Evolutionary conservation across 2,113 vertebrate genomes (phyloP), one percentile per base, ranked within the genome.

Genomic region (Hypanus sabinus): DNA sequence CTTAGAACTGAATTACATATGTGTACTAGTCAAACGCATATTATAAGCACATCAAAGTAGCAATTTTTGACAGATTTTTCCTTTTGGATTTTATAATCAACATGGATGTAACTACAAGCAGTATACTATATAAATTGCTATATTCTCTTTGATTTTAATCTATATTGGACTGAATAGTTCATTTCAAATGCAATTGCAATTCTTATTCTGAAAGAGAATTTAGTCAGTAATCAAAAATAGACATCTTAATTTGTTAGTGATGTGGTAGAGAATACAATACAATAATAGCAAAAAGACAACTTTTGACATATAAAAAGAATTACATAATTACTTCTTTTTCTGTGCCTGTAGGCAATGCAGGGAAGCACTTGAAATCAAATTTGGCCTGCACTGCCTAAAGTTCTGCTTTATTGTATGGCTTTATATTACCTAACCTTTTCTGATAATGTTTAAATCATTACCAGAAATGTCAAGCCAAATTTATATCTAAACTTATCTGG

Each of bases 281-380:
- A 46, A 46, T 46, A 46, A 46, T 46, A 46, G 18, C 1, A 65
- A 68, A 62, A 88, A 55, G 46, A 88, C n/a, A 62, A 46, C 46
- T 46, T n/a, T n/a, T 68, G n/a, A n/a, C n/a, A 90, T 62, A 68
- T 65, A 90, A 36, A 68, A 68, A 65, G 87, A 36, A 18, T 68
- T 68, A 33, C 62, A 20, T 68, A 5, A 90, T 90, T 90, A 90
- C 36, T 60, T 90, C 62, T 65, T 90, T 16, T 68, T 90, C 65
- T 68, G 62, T 90, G 87, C 14, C 62, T 90, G 11, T 30, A 36
- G 87, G 30, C 11, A 22, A 88, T 65, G n/a, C 85, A n/a, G 30
- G 30, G 65, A 5, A 90, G 30, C 87, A 68, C 68, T 68, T 90
- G 87, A 90, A 90, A 65, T 90, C 62, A 62, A n/a, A 90, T 62